phyloP scores from a whole-genome alignment of 1,140 invertebrate species.

The Physella acuta region DNA sequence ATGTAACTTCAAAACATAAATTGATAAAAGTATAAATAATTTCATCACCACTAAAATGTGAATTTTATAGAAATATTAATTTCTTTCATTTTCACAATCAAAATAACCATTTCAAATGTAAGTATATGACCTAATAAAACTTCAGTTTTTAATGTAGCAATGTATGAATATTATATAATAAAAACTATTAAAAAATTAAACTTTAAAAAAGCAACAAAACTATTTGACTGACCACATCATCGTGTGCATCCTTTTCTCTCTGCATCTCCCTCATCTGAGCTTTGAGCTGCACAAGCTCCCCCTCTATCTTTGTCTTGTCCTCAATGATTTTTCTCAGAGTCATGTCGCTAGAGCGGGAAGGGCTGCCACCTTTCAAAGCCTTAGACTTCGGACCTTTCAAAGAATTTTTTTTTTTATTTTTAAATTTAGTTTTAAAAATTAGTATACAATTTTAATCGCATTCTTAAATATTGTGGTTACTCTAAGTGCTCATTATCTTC shows the following conservation, averaged over 20 bases:
- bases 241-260: constrained; percentile 40
- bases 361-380: constrained; percentile 28
- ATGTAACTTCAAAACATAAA: no score
- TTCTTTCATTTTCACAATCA: neutral
- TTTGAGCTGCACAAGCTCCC: constrained; percentile 43
- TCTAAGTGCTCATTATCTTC: no score
- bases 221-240: constrained; percentile 38
- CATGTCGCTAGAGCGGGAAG: constrained; percentile 42
- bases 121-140: no score
- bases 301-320: constrained; percentile 53
- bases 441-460: no score
- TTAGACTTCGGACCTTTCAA: constrained; percentile 10
- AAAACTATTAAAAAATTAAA: neutral
- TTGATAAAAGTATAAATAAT: no score
- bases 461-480: no score
- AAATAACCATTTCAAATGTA: neutral
- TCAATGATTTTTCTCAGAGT: constrained; percentile 49
- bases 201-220: no score
- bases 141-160: no score
- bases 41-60: no score
- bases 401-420: no score
- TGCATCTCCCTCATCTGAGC: constrained; percentile 36
- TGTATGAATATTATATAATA: neutral
- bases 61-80: neutral
- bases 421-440: no score